Evolutionary conservation across 1,140 invertebrate species (phyloP).

Genomic region (Pachyrhynchus sulphureomaculatus): DNA sequence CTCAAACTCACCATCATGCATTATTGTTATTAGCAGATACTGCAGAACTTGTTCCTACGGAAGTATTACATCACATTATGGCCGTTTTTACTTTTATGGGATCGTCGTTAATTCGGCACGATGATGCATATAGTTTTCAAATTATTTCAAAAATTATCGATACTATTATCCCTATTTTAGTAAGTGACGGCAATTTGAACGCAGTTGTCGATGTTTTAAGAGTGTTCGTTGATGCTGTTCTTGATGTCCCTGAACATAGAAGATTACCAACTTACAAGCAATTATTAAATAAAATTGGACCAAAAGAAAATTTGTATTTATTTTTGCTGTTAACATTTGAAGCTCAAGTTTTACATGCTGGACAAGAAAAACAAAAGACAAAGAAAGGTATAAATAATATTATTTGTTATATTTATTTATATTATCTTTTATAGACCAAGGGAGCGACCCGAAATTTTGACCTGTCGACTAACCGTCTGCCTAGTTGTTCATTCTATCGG

Average conservation of each 20-base stretch:
- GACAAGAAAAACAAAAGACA: constrained; percentile 52
- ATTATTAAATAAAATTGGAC: constrained; percentile 70
- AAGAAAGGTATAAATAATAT: constrained; percentile 44
- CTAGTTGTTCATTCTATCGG: too few relatives aligned
- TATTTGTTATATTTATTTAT: too few relatives aligned
- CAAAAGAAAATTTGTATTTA: constrained; percentile 72
- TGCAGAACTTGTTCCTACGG: constrained; percentile 73
- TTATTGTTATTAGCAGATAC: constrained; percentile 76
- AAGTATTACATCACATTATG: constrained; percentile 89
- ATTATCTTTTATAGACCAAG: too few relatives aligned
- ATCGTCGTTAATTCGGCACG: constrained; percentile 83
- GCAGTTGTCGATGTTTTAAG: constrained; percentile 70
- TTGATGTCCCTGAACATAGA: constrained; percentile 88
- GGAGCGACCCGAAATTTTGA: too few relatives aligned
- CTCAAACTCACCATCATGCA: constrained; percentile 92
- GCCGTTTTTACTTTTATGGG: constrained; percentile 96
- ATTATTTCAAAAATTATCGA: constrained; percentile 89
- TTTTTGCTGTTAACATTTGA: constrained; percentile 73
- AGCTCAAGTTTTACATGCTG: constrained; percentile 60
- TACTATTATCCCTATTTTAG: constrained; percentile 83
- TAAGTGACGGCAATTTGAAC: constrained; percentile 56
- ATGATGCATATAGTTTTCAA: constrained; percentile 92
- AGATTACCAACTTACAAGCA: constrained; percentile 78
- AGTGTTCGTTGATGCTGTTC: constrained; percentile 84
- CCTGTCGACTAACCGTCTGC: too few relatives aligned